Evolutionary conservation across 2,888 invertebrate genomes (phyloP).

Genomic region (Mellilla xanthometata): DNA sequence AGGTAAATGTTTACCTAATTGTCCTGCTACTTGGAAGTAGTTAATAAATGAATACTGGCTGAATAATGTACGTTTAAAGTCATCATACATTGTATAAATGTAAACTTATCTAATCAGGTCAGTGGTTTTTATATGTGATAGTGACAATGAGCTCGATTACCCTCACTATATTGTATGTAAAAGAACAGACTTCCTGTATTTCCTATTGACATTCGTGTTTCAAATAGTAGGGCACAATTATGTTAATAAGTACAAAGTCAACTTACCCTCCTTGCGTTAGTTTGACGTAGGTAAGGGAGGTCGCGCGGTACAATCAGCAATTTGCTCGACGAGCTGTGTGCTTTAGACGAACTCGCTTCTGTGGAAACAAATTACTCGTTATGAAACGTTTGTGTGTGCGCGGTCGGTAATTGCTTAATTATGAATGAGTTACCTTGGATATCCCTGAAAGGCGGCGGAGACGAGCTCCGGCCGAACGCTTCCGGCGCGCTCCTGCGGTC

Average conservation of each 20-base stretch:
- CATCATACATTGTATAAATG: too few species aligned
- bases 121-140: too few species aligned
- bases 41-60: too few species aligned
- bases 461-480: constrained; percentile 49
- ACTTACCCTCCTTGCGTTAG: constrained; percentile 78
- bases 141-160: too few species aligned
- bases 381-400: too few species aligned
- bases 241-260: constrained; percentile 3
- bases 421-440: constrained; percentile 56
- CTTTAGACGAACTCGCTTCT: constrained; percentile 71
- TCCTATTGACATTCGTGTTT: not conserved
- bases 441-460: constrained; percentile 64
- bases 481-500: constrained; percentile 56
- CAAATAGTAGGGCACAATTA: not conserved
- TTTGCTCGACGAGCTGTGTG: constrained; percentile 62
- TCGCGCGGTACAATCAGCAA: constrained; percentile 74
- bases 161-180: too few species aligned
- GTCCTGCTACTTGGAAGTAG: too few species aligned
- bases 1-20: too few species aligned
- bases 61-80: too few species aligned
- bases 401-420: constrained; percentile 20
- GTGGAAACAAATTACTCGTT: constrained; percentile 37
- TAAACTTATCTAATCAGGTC: too few species aligned
- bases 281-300: constrained; percentile 77
- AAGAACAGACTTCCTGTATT: too few species aligned